A percentile compares a stretch with the other conserved stretches of the same genome.
phyloP scores from a whole-genome alignment of 2,888 invertebrate species.

The Ectemnius continuus region DNA sequence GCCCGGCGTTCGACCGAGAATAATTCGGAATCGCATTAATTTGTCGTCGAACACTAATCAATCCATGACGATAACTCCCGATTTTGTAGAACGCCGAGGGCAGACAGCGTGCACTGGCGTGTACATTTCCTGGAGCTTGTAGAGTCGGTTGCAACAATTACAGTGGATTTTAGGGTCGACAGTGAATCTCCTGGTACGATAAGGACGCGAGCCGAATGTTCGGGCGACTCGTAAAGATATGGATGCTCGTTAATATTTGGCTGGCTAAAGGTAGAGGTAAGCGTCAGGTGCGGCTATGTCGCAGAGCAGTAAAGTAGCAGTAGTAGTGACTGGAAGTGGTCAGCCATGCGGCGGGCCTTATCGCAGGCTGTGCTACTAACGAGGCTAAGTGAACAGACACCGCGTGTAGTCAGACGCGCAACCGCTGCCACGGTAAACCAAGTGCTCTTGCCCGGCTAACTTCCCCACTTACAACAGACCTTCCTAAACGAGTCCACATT shows the following conservation, averaged over 20 bases:
- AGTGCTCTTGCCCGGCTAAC: neutral
- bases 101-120: too few relatives aligned
- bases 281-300: neutral
- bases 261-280: neutral
- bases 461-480: too few relatives aligned
- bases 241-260: neutral
- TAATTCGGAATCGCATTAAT: neutral
- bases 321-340: conserved; percentile 47
- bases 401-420: conserved; percentile 35
- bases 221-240: neutral
- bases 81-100: too few relatives aligned
- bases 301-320: conserved; percentile 30
- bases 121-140: too few relatives aligned
- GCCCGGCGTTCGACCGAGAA: neutral
- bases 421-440: conserved; percentile 21
- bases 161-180: too few relatives aligned
- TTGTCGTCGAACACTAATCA: neutral
- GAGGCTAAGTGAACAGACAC: conserved; percentile 39
- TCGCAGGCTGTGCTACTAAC: conserved; percentile 48
- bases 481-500: too few relatives aligned
- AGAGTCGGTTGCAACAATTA: too few relatives aligned
- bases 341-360: conserved; percentile 52
- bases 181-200: too few relatives aligned
- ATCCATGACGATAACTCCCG: neutral
- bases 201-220: neutral